Base-by-base conservation (phyloP, 2,888 invertebrate genomes). In the Rambutsinella grinnellia region DNA sequence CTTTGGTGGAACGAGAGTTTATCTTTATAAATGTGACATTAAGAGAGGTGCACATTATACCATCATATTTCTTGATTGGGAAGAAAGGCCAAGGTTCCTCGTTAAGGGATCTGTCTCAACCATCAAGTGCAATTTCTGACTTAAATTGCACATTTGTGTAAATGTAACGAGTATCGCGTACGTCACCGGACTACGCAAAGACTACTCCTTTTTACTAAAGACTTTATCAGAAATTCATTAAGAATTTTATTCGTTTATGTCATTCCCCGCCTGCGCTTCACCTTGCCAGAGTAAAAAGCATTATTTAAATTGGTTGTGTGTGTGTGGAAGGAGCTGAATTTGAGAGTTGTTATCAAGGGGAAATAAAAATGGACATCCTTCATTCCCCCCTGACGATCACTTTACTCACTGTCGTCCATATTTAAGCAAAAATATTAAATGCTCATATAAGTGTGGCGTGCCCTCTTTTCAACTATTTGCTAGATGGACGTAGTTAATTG, bases 231-330 rank as follows among this genome's bases (percentile, higher is more conserved):
- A 63, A 63, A 63, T 49, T 70, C 56, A 62, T 70, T 69, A 69
- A 61, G 61, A 46, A 21, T 47, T 53, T 56, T 36, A 24, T 53
- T 36, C 36, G 49, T 60, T 44, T 15, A 58, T 58, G 28, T 17
- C 63, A 15, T 27, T 49, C 26, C 51, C 70, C 71, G 63, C 71
- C 71, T 71, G 53, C 65, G 28, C 71, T 53, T 65, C 23, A 51
- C 71, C 63, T 71, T 71, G 71, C 51, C n/a, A 57, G 62, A 54
- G 17, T 23, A 47, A 44, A n/a, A 23, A 26, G 46, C 28, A 19
- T 21, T n/a, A n/a, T n/a, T n/a, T n/a, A n/a, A n/a, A n/a, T n/a
- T n/a, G n/a, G n/a, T n/a, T n/a, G n/a, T n/a, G n/a, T n/a, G n/a
- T n/a, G n/a, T n/a, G n/a, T n/a, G n/a, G n/a, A n/a, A n/a, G n/a